phyloP scores from a whole-genome alignment of 2,113 vertebrate genomes.

The Accipiter virgatus region DNA sequence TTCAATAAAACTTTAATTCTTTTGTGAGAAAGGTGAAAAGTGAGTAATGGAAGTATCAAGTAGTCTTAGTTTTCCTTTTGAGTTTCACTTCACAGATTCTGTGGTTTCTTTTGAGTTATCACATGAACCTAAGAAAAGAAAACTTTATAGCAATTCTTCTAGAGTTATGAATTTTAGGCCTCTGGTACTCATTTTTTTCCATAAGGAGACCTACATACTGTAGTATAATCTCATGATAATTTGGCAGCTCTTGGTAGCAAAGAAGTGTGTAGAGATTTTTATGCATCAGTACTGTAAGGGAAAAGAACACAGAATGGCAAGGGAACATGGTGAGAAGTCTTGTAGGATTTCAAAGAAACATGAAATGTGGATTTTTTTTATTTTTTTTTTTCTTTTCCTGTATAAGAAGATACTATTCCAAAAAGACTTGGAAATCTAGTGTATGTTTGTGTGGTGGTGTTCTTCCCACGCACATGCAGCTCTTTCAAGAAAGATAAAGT shows the following conservation, averaged over 20 bases:
- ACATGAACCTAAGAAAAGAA: not conserved
- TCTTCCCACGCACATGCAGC: not conserved
- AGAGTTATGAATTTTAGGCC: not conserved
- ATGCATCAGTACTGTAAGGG: not conserved
- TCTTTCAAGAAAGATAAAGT: not conserved
- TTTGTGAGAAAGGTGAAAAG: not conserved
- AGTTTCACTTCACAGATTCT: not conserved
- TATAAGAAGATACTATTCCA: not conserved
- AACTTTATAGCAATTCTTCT: not conserved
- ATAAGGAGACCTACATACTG: not conserved
- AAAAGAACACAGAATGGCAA: not conserved
- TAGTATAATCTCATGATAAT: not conserved
- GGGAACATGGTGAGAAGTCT: not conserved
- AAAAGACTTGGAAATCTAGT: not conserved
- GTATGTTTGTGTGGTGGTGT: accelerated
- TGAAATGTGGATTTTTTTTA: not conserved
- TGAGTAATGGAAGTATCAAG: not conserved
- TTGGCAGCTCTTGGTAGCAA: not conserved
- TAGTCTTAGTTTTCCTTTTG: not conserved
- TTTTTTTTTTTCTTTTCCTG: not conserved
- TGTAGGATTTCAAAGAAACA: not conserved
- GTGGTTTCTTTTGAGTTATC: not conserved
- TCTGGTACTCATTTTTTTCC: not conserved
- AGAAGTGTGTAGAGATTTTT: not conserved
- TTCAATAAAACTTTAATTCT: not conserved